phyloP scores from a whole-genome alignment of 2,888 invertebrate genomes.

The Drosophila emarginata region DNA sequence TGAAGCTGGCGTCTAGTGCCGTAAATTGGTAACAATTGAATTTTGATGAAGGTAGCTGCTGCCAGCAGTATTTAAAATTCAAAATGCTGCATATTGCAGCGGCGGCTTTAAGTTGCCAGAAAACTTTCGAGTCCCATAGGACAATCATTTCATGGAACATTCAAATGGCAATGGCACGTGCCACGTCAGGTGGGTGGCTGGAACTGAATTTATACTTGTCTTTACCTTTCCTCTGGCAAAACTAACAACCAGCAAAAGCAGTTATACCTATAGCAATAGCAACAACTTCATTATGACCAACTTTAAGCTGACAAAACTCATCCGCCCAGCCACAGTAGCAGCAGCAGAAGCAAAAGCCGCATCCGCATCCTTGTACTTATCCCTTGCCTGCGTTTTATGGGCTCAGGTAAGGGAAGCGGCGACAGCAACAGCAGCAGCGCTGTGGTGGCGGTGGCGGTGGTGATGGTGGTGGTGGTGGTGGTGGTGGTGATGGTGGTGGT shows the following conservation, averaged over 20 bases:
- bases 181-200: conserved; percentile 1
- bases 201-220: neutral
- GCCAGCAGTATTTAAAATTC: conserved; percentile 47
- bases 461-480: no score
- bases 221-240: neutral
- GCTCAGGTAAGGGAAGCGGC: conserved; percentile 26
- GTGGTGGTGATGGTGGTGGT: neutral
- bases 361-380: conserved; percentile 43
- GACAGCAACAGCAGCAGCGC: neutral
- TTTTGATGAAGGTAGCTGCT: conserved; percentile 65
- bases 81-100: conserved; percentile 22
- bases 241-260: neutral
- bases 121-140: conserved; percentile 18
- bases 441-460: no score
- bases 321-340: neutral
- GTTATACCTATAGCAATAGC: conserved; percentile 16
- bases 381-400: conserved; percentile 48
- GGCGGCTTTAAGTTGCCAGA: conserved; percentile 10
- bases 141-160: conserved; percentile 54
- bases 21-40: conserved; percentile 71
- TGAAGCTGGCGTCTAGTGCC: conserved; percentile 59
- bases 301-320: conserved; percentile 68
- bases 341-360: conserved; percentile 2
- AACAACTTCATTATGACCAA: conserved; percentile 59
- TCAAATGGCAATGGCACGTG: conserved; percentile 47